Conservation (phyloP, 2,888 invertebrate species). For the Eupsilia transversa region DNA sequence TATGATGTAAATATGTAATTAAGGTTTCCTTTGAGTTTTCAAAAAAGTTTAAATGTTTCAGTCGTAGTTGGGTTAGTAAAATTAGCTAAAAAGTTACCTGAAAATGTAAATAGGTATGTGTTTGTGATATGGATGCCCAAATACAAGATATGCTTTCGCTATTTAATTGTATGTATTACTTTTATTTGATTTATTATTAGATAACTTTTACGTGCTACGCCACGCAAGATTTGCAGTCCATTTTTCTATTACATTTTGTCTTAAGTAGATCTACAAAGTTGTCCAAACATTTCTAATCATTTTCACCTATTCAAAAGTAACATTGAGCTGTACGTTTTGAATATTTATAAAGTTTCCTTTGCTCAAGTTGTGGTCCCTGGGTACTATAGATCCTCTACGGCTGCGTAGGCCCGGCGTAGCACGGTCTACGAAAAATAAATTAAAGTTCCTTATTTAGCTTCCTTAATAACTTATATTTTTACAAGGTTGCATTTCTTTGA, state of each 20-base stretch:
- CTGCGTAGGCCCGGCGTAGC: conserved; percentile 26
- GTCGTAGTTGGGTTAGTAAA: too few species aligned
- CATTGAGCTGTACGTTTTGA: neutral
- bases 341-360: neutral
- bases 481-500: neutral
- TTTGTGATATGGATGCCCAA: neutral
- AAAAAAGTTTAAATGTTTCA: neutral
- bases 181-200: neutral
- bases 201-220: neutral
- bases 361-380: too few species aligned
- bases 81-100: neutral
- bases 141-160: neutral
- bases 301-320: neutral
- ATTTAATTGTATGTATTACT: neutral
- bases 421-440: neutral
- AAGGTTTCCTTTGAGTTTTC: neutral
- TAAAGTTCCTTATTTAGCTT: neutral
- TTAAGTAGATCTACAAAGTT: neutral
- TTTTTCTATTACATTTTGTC: neutral
- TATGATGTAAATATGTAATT: conserved; percentile 12
- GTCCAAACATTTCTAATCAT: neutral
- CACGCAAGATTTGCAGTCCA: neutral
- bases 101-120: neutral
- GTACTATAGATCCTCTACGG: conserved; percentile 1
- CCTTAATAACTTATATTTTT: neutral